phyloP scores from a whole-genome alignment of 2,888 invertebrate species.

The Drosophila recens region DNA sequence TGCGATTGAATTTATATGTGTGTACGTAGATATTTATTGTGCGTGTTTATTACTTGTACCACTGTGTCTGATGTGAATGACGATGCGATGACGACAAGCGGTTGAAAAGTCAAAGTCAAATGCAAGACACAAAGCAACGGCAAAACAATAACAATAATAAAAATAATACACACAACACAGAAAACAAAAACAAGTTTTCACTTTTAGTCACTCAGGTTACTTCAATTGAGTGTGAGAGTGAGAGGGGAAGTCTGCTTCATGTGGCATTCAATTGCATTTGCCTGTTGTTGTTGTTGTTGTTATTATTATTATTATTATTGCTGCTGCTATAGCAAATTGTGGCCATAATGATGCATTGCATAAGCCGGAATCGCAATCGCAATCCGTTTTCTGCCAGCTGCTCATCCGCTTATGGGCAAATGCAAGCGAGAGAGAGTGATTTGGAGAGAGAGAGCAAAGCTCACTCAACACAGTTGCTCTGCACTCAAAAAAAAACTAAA shows the following conservation, averaged over 20 bases:
- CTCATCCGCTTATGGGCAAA: constrained; percentile 59
- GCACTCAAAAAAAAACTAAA: constrained; percentile 1
- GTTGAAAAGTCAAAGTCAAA: constrained; percentile 81
- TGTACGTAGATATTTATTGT: constrained; percentile 3
- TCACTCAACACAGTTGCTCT: constrained; percentile 4
- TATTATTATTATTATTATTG: constrained; percentile 31
- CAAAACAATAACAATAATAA: constrained; percentile 48
- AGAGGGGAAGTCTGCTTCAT: constrained; percentile 7
- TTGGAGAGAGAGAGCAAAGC: constrained; percentile 6
- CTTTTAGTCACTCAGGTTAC: constrained; percentile 70
- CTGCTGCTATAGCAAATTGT: constrained; percentile 54
- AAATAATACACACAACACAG: constrained; percentile 40
- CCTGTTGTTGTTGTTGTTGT: constrained; percentile 32
- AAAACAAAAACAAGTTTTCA: constrained; percentile 76
- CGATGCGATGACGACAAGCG: constrained; percentile 59
- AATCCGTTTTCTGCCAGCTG: constrained; percentile 54
- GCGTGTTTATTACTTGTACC: constrained; percentile 19
- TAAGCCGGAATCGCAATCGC: constrained; percentile 70
- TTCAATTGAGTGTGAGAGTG: background rate
- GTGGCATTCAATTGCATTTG: constrained; percentile 72
- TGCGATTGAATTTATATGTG: background rate
- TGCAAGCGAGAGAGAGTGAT: background rate
- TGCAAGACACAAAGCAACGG: constrained; percentile 62
- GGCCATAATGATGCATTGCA: constrained; percentile 73
- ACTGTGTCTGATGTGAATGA: constrained; percentile 40